These are phyloP conservation scores for Drosophila mayaguana DNA, from an alignment of 2,888 invertebrate genomes.

Conservation along the genomic window DNA sequence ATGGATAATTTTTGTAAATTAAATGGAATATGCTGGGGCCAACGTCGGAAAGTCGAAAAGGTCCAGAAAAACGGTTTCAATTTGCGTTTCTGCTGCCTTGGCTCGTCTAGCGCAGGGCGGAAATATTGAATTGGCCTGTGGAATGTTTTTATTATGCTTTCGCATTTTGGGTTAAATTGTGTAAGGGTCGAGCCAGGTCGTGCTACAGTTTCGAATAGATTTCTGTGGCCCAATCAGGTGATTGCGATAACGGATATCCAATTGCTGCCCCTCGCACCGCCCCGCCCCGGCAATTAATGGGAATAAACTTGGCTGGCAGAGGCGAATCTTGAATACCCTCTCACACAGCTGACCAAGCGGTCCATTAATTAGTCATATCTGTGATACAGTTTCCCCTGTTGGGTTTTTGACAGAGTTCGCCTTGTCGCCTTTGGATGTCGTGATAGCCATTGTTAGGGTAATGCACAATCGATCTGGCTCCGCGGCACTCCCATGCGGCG, in stretches of 20 bases:
- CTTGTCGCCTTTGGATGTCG: background rate
- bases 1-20: constrained; percentile 56
- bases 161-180: constrained; percentile 37
- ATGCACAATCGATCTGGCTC: constrained; percentile 5
- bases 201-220: constrained; percentile 56
- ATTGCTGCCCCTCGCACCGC: background rate
- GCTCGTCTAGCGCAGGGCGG: constrained; percentile 18
- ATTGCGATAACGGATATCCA: constrained; percentile 38
- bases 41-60: constrained; percentile 1
- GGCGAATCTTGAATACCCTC: background rate
- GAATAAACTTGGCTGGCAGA: background rate
- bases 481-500: constrained; percentile 48
- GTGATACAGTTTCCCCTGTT: too few relatives aligned
- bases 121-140: constrained; percentile 79
- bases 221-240: constrained; percentile 58
- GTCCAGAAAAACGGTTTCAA: constrained; percentile 51
- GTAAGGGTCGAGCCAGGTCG: constrained; percentile 35
- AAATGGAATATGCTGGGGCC: constrained; percentile 51
- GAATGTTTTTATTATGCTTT: constrained; percentile 74
- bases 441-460: constrained; percentile 3
- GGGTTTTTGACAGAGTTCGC: background rate
- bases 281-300: constrained; percentile 41
- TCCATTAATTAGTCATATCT: background rate
- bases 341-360: accelerated
- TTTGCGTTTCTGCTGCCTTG: constrained; percentile 29